A percentile compares a stretch with the other conserved stretches of the same genome.
Conservation (phyloP, 2,888 invertebrate genomes). For the Acanthosepion lycidas region DNA sequence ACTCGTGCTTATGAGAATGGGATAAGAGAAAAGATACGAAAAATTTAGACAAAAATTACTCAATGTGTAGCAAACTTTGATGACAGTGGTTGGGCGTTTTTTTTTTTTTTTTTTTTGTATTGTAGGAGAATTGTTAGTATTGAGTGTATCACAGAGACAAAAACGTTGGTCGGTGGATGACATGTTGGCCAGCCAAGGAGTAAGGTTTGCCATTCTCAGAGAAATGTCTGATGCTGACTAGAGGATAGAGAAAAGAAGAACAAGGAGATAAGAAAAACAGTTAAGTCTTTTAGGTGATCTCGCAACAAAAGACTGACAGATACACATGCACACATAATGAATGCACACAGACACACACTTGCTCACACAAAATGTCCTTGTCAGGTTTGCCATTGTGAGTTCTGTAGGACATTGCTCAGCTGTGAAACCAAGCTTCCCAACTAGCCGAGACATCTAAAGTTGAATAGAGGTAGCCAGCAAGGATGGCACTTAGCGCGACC, state of each 20-base stretch:
- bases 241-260: too few relatives aligned
- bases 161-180: not conserved
- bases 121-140: not conserved
- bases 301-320: not conserved
- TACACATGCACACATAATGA: not conserved
- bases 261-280: not conserved
- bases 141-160: slow-evolving; percentile 23
- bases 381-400: not conserved
- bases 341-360: not conserved
- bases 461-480: slow-evolving; percentile 33
- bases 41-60: not conserved
- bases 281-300: not conserved
- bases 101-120: not conserved
- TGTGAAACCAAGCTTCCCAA: slow-evolving; percentile 20
- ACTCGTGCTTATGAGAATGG: not conserved
- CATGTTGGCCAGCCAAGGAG: slow-evolving; percentile 11
- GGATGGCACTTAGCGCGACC: slow-evolving; percentile 35
- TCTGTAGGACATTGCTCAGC: not conserved
- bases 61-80: not conserved
- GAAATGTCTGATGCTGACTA: not conserved
- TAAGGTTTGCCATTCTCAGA: not conserved
- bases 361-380: not conserved
- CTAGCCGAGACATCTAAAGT: not conserved
- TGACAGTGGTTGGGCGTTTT: not conserved
- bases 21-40: not conserved